Conservation (phyloP, 2,888 invertebrate genomes). For the Temnothorax rugatulus region DNA sequence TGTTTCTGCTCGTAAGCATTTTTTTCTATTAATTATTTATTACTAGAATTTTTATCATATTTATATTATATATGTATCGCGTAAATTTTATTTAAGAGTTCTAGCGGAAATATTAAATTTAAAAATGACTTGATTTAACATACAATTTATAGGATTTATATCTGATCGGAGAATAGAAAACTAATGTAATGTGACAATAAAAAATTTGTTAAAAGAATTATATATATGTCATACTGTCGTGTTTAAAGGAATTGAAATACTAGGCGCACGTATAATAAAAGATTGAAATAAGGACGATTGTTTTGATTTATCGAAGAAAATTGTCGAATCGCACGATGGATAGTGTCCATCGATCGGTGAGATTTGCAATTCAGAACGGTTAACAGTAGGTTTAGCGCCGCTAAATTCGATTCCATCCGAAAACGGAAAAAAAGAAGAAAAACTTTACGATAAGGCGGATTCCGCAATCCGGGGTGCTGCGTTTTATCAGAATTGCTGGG, state of each 20-base stretch:
- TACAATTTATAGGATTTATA: too few relatives aligned
- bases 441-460: slow-evolving; percentile 70
- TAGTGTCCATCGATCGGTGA: slow-evolving; percentile 8
- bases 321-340: slow-evolving; percentile 11
- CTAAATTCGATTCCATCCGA: slow-evolving; percentile 18
- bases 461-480: slow-evolving; percentile 65
- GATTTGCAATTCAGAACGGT: slow-evolving; percentile 49
- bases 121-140: too few relatives aligned
- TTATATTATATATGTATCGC: too few relatives aligned
- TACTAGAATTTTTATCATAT: too few relatives aligned
- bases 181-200: too few relatives aligned
- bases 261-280: neutral
- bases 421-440: slow-evolving; percentile 21
- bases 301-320: slow-evolving; percentile 13
- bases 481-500: slow-evolving; percentile 75
- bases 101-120: too few relatives aligned
- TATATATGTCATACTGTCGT: too few relatives aligned
- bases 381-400: slow-evolving; percentile 21
- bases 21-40: too few relatives aligned
- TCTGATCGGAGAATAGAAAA: too few relatives aligned
- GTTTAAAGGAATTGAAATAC: neutral
- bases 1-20: too few relatives aligned
- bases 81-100: too few relatives aligned
- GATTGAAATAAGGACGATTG: slow-evolving; percentile 10
- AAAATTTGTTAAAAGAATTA: too few relatives aligned